These are phyloP conservation scores for Scopus umbretta DNA, from an alignment of 2,113 vertebrate genomes.

Conservation along the genomic window DNA sequence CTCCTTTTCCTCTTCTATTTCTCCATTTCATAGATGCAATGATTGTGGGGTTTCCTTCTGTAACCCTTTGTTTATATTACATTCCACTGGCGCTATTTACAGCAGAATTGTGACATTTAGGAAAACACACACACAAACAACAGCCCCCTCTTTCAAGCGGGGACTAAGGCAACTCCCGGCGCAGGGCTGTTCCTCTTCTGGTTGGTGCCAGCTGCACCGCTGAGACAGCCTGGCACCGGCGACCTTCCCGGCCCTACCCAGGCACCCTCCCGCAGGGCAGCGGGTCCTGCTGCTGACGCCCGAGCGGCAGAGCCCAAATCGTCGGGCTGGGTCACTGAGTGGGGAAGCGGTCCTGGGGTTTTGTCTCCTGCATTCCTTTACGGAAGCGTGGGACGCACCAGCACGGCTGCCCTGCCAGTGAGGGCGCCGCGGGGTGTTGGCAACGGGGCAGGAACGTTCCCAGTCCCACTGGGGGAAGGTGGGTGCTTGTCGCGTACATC, in stretches of 20 bases:
- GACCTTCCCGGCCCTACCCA: rapidly evolving
- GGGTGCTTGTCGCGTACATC: neutral
- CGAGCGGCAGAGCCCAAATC: neutral
- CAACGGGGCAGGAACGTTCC: neutral
- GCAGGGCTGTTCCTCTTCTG: neutral
- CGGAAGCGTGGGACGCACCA: neutral
- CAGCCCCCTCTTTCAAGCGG: neutral
- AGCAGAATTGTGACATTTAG: neutral
- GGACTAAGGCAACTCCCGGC: neutral
- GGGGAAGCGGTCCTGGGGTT: neutral
- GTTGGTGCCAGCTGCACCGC: neutral
- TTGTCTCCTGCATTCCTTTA: neutral
- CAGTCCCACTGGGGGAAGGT: neutral
- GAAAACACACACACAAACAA: neutral
- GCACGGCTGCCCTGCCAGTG: neutral
- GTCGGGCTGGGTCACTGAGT: rapidly evolving
- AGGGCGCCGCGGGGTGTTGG: neutral
- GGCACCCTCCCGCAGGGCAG: neutral
- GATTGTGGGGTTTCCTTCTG: no score
- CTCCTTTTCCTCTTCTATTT: neutral
- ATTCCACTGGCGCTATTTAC: neutral
- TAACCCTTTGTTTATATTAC: rapidly evolving
- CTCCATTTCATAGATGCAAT: neutral
- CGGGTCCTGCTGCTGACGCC: rapidly evolving
- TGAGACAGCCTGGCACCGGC: no score